Conservation (phyloP, 2,888 invertebrate genomes). For the Nycteola revayana region DNA sequence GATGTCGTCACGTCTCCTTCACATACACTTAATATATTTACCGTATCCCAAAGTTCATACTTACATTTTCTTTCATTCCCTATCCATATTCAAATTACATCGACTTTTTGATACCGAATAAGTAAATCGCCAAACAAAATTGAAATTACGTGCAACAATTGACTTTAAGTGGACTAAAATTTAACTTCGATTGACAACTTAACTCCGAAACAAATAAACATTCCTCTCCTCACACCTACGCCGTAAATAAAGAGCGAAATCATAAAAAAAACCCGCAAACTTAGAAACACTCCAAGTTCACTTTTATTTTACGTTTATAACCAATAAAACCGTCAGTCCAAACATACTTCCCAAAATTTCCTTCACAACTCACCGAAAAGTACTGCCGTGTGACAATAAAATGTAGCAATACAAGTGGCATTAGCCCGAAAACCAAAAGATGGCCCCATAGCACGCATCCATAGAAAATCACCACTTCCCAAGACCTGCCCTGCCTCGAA, state of each 20-base stretch:
- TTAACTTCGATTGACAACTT: neutral
- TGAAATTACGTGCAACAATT: too few species aligned
- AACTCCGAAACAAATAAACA: constrained; percentile 12
- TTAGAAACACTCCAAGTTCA: constrained; percentile 64
- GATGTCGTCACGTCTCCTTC: too few species aligned
- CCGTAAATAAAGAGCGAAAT: constrained; percentile 38
- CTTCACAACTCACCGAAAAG: constrained; percentile 64
- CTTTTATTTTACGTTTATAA: constrained; percentile 68
- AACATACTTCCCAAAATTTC: constrained; percentile 66
- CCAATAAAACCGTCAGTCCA: constrained; percentile 71
- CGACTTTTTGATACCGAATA: too few species aligned
- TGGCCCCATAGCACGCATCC: constrained; percentile 70
- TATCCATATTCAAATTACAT: too few species aligned
- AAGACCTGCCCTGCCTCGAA: constrained; percentile 38
- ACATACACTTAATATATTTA: too few species aligned
- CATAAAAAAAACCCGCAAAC: constrained; percentile 59
- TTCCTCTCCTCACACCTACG: constrained; percentile 30
- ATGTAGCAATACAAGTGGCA: constrained; percentile 75
- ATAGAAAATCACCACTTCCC: constrained; percentile 36
- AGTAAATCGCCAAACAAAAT: too few species aligned
- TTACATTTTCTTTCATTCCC: too few species aligned
- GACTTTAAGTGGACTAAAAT: too few species aligned
- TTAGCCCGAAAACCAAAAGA: constrained; percentile 65
- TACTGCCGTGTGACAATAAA: constrained; percentile 74
- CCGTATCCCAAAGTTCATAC: too few species aligned